Evolutionary conservation across 1,140 invertebrate genomes (phyloP).

Genomic region (Latrodectus geometricus): DNA sequence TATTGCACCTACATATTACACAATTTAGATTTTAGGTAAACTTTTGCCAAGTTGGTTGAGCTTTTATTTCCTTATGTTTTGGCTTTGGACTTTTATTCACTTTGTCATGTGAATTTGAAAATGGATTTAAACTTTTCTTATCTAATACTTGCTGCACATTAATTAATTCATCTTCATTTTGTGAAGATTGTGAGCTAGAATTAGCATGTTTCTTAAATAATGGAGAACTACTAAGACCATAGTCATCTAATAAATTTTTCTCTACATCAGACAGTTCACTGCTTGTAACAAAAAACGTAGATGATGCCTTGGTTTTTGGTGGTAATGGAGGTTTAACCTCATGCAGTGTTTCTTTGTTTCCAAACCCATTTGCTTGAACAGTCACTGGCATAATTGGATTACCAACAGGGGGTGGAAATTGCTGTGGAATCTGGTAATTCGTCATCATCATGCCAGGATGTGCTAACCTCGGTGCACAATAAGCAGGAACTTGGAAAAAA

Average conservation of each 20-base stretch:
- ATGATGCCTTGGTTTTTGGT: constrained; percentile 25
- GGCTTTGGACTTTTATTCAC: constrained; percentile 6
- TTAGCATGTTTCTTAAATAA: constrained; percentile 17
- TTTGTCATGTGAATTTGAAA: not conserved
- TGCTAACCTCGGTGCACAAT: constrained; percentile 31
- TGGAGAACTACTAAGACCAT: constrained; percentile 40
- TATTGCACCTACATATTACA: too few relatives aligned
- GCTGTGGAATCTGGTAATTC: constrained; percentile 4
- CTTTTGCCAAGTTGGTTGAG: constrained; percentile 51
- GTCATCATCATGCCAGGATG: constrained; percentile 17
- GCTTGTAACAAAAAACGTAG: constrained; percentile 30
- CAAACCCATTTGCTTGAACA: constrained; percentile 5
- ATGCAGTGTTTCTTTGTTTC: constrained; percentile 5
- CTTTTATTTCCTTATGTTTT: constrained; percentile 1
- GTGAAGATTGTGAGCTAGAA: not conserved
- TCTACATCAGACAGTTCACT: constrained; percentile 21
- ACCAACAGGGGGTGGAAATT: not conserved
- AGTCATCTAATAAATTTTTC: constrained; percentile 39
- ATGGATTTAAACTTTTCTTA: not conserved
- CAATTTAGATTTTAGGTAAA: constrained; percentile 15
- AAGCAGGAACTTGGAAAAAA: constrained; percentile 17
- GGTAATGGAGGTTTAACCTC: constrained; percentile 34
- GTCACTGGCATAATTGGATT: not conserved
- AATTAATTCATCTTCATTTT: not conserved
- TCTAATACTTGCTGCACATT: too few relatives aligned